Evolutionary conservation across 1,140 invertebrate genomes (phyloP).

Genomic region (Drosophila kanapiae): DNA sequence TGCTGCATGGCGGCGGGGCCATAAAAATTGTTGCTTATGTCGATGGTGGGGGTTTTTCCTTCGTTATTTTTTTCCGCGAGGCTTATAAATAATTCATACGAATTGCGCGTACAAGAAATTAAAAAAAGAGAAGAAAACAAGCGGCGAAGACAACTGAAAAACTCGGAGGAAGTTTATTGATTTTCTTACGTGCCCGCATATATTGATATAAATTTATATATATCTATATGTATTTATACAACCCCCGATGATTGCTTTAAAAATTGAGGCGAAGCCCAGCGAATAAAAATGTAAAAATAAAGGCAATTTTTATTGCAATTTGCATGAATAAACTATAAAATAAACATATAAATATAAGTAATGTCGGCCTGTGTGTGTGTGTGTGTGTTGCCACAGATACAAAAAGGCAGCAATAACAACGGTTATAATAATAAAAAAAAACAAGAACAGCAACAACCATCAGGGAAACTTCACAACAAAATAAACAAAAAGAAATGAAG

Average conservation of each 20-base stretch:
- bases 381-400: slow-evolving; percentile 72
- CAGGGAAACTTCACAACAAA: slow-evolving; percentile 45
- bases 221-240: background rate
- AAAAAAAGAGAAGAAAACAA: slow-evolving; percentile 53
- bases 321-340: slow-evolving; percentile 84
- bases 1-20: slow-evolving; percentile 42
- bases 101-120: slow-evolving; percentile 72
- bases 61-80: slow-evolving; percentile 26
- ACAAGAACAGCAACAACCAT: slow-evolving; percentile 15
- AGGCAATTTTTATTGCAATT: slow-evolving; percentile 83
- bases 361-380: slow-evolving; percentile 23
- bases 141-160: slow-evolving; percentile 35
- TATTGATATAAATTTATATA: background rate
- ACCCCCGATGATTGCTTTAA: slow-evolving; percentile 53
- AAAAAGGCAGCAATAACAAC: slow-evolving; percentile 27
- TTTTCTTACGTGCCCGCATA: slow-evolving; percentile 57
- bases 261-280: slow-evolving; percentile 35
- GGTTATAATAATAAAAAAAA: slow-evolving; percentile 26
- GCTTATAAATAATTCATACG: slow-evolving; percentile 81
- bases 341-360: slow-evolving; percentile 84
- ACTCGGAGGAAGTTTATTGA: slow-evolving; percentile 73
- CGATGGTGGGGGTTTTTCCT: slow-evolving; percentile 37
- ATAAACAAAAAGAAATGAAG: slow-evolving; percentile 59
- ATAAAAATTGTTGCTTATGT: slow-evolving; percentile 80
- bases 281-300: slow-evolving; percentile 75